phyloP scores from a whole-genome alignment of 2,888 invertebrate genomes.

The Polydrusus pterygomalis region DNA sequence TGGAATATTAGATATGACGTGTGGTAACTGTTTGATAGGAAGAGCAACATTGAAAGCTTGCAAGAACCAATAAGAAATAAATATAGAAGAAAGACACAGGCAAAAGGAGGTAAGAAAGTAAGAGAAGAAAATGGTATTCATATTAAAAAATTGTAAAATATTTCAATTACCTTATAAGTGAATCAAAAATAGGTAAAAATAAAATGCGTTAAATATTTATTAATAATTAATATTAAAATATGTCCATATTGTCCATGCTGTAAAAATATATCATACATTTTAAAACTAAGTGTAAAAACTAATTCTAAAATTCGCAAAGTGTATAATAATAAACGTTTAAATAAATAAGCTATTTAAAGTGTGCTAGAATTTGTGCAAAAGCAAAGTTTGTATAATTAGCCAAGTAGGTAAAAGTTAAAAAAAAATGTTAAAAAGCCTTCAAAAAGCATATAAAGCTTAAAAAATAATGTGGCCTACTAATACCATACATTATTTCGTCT shows the following conservation, averaged over 20 bases:
- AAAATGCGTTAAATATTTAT: no score
- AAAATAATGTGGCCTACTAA: not conserved
- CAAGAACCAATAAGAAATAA: conserved; percentile 4
- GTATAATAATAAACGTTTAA: not conserved
- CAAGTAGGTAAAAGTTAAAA: not conserved
- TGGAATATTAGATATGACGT: not conserved
- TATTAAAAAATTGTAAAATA: not conserved
- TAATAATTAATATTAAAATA: no score
- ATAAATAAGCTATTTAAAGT: not conserved
- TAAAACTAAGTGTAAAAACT: no score
- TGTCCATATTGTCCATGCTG: no score
- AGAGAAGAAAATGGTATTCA: not conserved
- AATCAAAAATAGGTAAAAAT: no score
- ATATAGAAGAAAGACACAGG: conserved; percentile 17
- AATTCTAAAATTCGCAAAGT: conserved; percentile 7
- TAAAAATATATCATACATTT: no score
- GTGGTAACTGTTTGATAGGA: conserved; percentile 13
- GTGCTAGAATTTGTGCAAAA: not conserved
- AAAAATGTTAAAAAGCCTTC: not conserved
- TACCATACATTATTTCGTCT: no score
- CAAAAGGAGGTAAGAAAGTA: not conserved
- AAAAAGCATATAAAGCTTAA: not conserved
- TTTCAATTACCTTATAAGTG: no score
- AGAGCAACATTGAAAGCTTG: conserved; percentile 28
- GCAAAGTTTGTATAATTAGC: not conserved